phyloP scores from a whole-genome alignment of 2,888 invertebrate species.

The Chromoteleia sp. region DNA sequence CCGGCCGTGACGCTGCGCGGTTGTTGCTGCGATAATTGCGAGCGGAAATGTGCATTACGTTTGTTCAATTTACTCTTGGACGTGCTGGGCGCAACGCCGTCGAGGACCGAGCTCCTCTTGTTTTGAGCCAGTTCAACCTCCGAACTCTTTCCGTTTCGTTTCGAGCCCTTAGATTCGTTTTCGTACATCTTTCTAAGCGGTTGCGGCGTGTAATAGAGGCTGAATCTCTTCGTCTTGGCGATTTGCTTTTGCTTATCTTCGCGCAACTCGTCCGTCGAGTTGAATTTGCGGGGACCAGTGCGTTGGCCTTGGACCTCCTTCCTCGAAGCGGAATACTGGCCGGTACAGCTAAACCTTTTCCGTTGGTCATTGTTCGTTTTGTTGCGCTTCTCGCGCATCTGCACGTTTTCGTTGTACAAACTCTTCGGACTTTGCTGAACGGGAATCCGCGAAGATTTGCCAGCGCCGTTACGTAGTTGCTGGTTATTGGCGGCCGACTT shows the following conservation, averaged over 20 bases:
- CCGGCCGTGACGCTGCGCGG: conserved; percentile 65
- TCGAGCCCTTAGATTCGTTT: conserved; percentile 71
- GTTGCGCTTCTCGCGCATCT: conserved; percentile 74
- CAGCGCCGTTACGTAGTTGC: conserved; percentile 1
- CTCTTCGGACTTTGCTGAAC: conserved; percentile 66
- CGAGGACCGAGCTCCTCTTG: conserved; percentile 73
- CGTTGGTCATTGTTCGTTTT: conserved; percentile 56
- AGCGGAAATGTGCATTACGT: conserved; percentile 74
- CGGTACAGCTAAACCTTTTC: conserved; percentile 77
- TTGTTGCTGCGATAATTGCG: conserved; percentile 66
- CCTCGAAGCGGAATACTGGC: conserved; percentile 69
- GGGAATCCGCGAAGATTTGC: conserved; percentile 69
- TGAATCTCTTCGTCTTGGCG: conserved; percentile 76
- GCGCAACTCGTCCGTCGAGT: conserved; percentile 77
- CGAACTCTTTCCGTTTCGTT: conserved; percentile 67
- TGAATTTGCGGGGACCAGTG: conserved; percentile 73
- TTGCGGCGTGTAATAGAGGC: conserved; percentile 81
- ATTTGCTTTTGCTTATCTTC: conserved; percentile 75
- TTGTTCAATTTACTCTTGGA: conserved; percentile 76
- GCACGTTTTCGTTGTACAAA: conserved; percentile 72
- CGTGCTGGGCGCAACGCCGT: conserved; percentile 72
- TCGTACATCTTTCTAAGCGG: conserved; percentile 78
- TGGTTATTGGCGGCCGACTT: conserved; percentile 36
- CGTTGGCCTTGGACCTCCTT: conserved; percentile 45
- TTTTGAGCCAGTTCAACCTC: conserved; percentile 66